Evolutionary conservation across 2,888 invertebrate species (phyloP).

Genomic region (Galeruca laticollis): DNA sequence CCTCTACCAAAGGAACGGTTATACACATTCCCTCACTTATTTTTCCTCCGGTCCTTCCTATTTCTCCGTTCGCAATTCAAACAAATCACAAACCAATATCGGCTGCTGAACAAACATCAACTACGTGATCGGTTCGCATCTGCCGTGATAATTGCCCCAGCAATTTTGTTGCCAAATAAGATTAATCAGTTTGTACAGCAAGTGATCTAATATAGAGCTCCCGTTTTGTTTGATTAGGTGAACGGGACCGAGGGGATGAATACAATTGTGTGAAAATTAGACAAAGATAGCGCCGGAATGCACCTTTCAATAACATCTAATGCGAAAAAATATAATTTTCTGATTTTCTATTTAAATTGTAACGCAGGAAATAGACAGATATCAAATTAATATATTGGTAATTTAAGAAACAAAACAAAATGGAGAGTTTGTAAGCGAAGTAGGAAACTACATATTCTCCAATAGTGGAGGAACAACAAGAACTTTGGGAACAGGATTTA

Average conservation of each 20-base stretch:
- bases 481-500: too few species aligned
- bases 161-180: conserved; percentile 61
- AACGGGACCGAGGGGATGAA: conserved; percentile 14
- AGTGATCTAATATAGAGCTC: conserved; percentile 57
- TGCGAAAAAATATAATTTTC: too few species aligned
- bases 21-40: not conserved
- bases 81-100: conserved; percentile 49
- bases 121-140: conserved; percentile 48
- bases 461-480: too few species aligned
- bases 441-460: too few species aligned
- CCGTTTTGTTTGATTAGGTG: conserved; percentile 53
- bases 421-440: too few species aligned
- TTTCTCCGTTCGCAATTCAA: conserved; percentile 33
- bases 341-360: too few species aligned
- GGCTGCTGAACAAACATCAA: conserved; percentile 44
- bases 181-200: conserved; percentile 60
- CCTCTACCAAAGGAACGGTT: too few species aligned
- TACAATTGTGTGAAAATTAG: conserved; percentile 12
- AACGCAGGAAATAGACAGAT: too few species aligned
- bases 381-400: too few species aligned
- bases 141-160: conserved; percentile 51
- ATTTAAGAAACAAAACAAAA: too few species aligned
- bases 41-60: not conserved
- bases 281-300: not conserved
- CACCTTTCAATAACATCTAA: not conserved